Base-by-base conservation (phyloP, 2,888 invertebrate genomes). In the Reticulitermes lucifugus region DNA sequence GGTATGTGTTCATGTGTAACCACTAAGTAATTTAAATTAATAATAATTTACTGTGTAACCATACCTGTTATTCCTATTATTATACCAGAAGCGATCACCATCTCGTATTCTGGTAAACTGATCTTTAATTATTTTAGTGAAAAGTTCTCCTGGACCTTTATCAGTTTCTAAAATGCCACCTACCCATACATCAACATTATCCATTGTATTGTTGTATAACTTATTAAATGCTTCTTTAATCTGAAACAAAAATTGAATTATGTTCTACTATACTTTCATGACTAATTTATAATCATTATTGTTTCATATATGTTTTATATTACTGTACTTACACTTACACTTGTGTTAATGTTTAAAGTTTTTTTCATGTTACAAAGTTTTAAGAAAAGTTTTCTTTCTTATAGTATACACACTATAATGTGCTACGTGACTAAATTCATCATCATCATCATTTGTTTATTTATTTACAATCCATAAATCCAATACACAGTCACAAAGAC, bases 11-110 rank as follows among this genome's bases (percentile, higher is more conserved):
- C 12, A 46, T 46, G 9, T 46, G 12, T 46, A 2, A 46, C 12
- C 9, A 12, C 2, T 6, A 46, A 46, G 9, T 46, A 46, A 12
- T 46, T 46, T 46, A 46, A 46, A 46, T 46, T 46, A 12, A 46
- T 12, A 46, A 46, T 46, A 46, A 46, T 12, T 60, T 25, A 71
- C 21, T 29, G 71, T 71, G 25, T 41, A 14, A 70, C 5, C 73
- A 73, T 77, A 77, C 77, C 46, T 25, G 87, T 92, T 92, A 65
- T 89, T 88, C 21, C 21, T 85, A 89, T 93, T 93, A 88, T 93
- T 92, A 89, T 91, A 94, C 93, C 93, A 94, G 89, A 93, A 94
- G 84, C 93, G 88, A 88, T 94, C 93, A 3, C 92, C 93, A 89
- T 92, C 90, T 87, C 94, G 89, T 86, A 93, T 93, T 87, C 93